Percentiles rank a stretch among this genome's conserved stretches.
These are phyloP conservation scores for Platanista minor DNA, from an alignment of 2,113 vertebrate species.

Conservation along the genomic window DNA sequence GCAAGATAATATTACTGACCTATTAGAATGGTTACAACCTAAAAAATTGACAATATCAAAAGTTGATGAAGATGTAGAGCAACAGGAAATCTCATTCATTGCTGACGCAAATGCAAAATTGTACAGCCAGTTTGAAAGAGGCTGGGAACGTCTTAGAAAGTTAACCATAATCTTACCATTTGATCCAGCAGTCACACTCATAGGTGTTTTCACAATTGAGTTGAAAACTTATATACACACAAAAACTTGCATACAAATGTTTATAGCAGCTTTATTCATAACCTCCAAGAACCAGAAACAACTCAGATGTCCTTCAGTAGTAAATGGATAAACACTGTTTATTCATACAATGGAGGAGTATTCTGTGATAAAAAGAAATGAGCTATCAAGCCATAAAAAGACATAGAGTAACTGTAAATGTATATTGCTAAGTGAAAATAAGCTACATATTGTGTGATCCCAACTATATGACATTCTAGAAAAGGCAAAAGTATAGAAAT, in stretches of 20 bases:
- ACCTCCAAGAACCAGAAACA: not conserved
- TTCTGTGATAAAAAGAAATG: not conserved
- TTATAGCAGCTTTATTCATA: not conserved
- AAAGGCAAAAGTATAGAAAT: not conserved
- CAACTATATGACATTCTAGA: not conserved
- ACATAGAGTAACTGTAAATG: not conserved
- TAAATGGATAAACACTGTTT: not conserved
- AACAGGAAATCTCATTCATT: not conserved
- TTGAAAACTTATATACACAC: not conserved
- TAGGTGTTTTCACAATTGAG: not conserved
- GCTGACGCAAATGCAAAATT: not conserved
- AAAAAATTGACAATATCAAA: not conserved
- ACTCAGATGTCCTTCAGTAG: not conserved
- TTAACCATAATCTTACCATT: not conserved
- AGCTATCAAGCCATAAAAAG: not conserved
- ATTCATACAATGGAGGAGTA: not conserved
- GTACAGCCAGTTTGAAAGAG: not conserved
- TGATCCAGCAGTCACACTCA: not conserved
- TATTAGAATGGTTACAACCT: not conserved
- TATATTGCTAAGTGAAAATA: not conserved
- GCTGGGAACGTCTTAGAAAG: not conserved
- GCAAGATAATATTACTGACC: not conserved
- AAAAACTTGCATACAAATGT: not conserved
- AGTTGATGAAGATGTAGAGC: not conserved
- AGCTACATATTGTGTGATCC: not conserved